Conservation (phyloP, 2,888 invertebrate genomes). For the Drosophila diplacantha region DNA sequence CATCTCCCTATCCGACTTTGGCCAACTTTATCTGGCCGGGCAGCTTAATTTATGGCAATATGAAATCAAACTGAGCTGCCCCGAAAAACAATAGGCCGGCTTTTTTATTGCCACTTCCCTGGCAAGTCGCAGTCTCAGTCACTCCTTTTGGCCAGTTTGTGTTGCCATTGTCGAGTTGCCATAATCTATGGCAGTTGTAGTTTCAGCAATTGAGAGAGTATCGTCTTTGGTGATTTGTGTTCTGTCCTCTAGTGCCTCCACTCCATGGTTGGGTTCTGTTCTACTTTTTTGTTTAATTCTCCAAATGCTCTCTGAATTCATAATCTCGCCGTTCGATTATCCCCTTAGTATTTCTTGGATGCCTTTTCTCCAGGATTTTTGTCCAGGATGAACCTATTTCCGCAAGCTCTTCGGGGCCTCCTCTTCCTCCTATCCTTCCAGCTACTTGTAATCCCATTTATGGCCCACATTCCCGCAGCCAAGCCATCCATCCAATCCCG, state of each 20-base stretch:
- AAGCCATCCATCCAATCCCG: not conserved
- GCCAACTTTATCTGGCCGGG: slow-evolving; percentile 33
- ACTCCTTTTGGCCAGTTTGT: not conserved
- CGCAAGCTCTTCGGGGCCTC: not conserved
- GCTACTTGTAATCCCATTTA: slow-evolving; percentile 23
- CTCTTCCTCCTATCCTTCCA: not conserved
- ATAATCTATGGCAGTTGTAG: slow-evolving; percentile 25
- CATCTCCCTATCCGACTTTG: slow-evolving; percentile 9
- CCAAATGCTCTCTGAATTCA: not conserved
- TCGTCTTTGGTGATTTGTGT: slow-evolving; percentile 9
- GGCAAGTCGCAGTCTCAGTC: slow-evolving; percentile 3
- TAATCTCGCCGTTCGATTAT: not conserved
- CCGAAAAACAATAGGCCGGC: slow-evolving; percentile 24
- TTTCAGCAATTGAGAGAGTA: slow-evolving; percentile 27
- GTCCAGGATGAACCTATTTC: slow-evolving; percentile 17
- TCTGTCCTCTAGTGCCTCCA: not conserved
- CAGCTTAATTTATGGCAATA: slow-evolving; percentile 45
- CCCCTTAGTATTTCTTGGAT: not conserved
- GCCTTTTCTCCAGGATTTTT: not conserved
- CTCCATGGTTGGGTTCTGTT: not conserved
- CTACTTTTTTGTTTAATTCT: slow-evolving; percentile 3
- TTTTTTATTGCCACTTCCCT: slow-evolving; percentile 29
- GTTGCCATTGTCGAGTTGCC: slow-evolving; percentile 24
- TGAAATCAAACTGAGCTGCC: slow-evolving; percentile 42
- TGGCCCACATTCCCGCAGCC: slow-evolving; percentile 27